Conservation (phyloP, 2,113 vertebrate genomes). For the Pangasianodon hypophthalmus region DNA sequence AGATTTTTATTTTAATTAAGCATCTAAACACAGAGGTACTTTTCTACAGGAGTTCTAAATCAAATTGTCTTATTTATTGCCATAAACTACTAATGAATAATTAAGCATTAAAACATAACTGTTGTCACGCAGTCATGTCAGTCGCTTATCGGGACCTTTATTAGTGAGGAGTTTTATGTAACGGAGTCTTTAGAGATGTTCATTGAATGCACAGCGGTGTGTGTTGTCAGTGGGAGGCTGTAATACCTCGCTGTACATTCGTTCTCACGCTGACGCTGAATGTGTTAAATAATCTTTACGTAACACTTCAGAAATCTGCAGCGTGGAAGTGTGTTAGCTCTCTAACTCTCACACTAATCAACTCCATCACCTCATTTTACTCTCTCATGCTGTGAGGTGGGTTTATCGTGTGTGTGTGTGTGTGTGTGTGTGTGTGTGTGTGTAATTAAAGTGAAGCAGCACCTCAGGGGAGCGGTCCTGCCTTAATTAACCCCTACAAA, state of each 20-base stretch:
- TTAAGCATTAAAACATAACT: no score
- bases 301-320: neutral
- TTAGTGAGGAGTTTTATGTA: neutral
- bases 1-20: neutral
- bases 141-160: neutral
- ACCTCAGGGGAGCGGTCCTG: neutral
- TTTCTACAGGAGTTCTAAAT: neutral
- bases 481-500: constrained; percentile 42
- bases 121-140: neutral
- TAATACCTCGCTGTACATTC: neutral
- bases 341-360: neutral
- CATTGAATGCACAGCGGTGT: neutral
- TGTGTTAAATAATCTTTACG: neutral
- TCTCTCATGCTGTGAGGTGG: neutral
- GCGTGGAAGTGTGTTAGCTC: neutral
- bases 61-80: neutral
- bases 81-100: neutral
- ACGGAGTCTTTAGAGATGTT: neutral
- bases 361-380: neutral
- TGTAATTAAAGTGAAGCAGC: constrained; percentile 31
- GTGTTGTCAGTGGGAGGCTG: neutral
- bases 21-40: neutral
- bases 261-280: neutral
- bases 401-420: no score
- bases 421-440: constrained; percentile 13